Conservation (phyloP, 2,888 invertebrate species). For the Athrips mouffetella region DNA sequence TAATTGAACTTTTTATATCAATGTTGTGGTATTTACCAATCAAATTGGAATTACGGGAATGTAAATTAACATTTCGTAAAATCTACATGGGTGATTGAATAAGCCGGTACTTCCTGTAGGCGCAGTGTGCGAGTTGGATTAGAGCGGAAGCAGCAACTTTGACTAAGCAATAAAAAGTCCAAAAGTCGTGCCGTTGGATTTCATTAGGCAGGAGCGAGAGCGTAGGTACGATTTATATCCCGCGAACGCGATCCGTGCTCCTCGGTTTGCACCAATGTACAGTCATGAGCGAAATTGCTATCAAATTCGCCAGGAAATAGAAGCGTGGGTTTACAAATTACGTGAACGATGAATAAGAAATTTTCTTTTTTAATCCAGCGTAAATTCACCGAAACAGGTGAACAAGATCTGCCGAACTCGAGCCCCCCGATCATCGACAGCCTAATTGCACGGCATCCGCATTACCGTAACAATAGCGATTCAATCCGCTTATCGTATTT, state of each 20-base stretch:
- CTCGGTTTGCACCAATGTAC: constrained; percentile 4
- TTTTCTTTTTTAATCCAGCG: constrained; percentile 41
- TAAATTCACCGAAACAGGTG: background rate
- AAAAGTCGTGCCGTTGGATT: constrained; percentile 54
- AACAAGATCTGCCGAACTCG: background rate
- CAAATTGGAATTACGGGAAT: background rate
- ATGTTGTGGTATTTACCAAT: background rate
- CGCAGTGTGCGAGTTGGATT: background rate
- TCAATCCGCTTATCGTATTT: constrained; percentile 21
- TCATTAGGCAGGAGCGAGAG: constrained; percentile 46
- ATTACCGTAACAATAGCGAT: constrained; percentile 11
- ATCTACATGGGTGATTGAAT: background rate
- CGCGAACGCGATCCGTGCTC: constrained; percentile 1
- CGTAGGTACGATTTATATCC: constrained; percentile 9
- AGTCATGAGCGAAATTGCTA: constrained; percentile 52
- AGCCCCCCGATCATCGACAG: background rate
- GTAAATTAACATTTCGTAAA: background rate
- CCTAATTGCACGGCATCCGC: constrained; percentile 4
- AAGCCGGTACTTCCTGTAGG: constrained; percentile 3
- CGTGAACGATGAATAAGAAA: constrained; percentile 41
- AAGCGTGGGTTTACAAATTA: constrained; percentile 49
- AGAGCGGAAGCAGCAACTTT: constrained; percentile 5
- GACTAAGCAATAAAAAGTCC: constrained; percentile 33
- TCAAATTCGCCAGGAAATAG: constrained; percentile 51
- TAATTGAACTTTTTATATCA: background rate